Base-by-base conservation (phyloP, 1,140 invertebrate genomes). In the Pseudoatta argentina region DNA sequence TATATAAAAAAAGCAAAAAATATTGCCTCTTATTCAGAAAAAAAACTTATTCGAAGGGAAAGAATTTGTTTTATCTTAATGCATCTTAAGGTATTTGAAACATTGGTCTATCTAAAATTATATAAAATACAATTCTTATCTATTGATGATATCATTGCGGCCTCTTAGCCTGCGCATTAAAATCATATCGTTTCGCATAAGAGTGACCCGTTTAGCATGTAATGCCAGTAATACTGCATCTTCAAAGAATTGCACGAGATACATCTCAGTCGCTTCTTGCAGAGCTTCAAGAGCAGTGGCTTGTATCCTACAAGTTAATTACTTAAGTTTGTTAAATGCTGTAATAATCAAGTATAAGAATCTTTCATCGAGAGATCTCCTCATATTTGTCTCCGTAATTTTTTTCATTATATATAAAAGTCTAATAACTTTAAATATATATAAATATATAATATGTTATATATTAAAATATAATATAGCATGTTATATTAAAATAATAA, bases 221-320 rank as follows among this genome's bases (percentile, higher is more conserved):
- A 96, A 95, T 34, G 97, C 96, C 87, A 97, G 96, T 91, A 97
- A 86, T 90, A 97, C 96, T 64, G 97, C 96, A 93, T 98, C 97
- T 92, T 97, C 96, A 91, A 98, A 98, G 12, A 97, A 96, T 91
- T 97, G 97, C 21, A 97, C 96, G 14, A 98, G 82, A 91, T 97
- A 98, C 87, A 97, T 96, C 94, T 98, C 97, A 69, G 95, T 94
- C 12, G 97, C 96, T 94, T 97, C 97, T 94, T 98, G 97, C 51
- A 97, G 72, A 8, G 96, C 96, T 88, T 95, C 90, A 3, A 97
- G 63, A 16, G 97, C 97, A 6, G 91, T 76, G 7, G 88, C 86
- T 88, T 97, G 96, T 87, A 97, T 96, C 75, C 93, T 95, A 27
- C 34, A 91, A 79, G 16, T 48, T 57, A 85, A 61, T 82, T 79